phyloP scores from a whole-genome alignment of 2,888 invertebrate species.

The Enchytraeus crypticus region DNA sequence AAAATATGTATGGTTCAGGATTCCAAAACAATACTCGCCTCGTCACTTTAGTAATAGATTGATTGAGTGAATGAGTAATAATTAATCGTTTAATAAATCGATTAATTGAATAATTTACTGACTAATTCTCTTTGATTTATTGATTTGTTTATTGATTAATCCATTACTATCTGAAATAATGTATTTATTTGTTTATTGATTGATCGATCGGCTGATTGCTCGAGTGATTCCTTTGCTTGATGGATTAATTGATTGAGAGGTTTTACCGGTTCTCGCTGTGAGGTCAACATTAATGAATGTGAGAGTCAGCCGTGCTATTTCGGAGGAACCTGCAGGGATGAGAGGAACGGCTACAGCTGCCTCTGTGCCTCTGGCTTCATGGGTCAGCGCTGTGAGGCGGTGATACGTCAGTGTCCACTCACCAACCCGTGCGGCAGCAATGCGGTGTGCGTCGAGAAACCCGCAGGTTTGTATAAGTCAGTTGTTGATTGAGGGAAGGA shows the following conservation, averaged over 20 bases:
- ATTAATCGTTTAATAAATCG: too few species aligned
- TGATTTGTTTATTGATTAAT: too few species aligned
- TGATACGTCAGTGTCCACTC: conserved; percentile 31
- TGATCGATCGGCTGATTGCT: too few species aligned
- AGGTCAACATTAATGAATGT: conserved; percentile 24
- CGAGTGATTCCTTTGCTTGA: not conserved
- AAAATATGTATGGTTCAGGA: too few species aligned
- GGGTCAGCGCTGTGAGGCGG: conserved; percentile 31
- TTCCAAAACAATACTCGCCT: too few species aligned
- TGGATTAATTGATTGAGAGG: conserved; percentile 10
- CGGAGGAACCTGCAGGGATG: conserved; percentile 26
- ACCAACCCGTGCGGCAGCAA: conserved; percentile 34
- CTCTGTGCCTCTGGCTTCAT: conserved; percentile 27
- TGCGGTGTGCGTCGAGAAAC: conserved; percentile 37
- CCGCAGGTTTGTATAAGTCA: conserved; percentile 21
- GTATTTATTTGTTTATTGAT: too few species aligned
- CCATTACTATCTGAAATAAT: too few species aligned
- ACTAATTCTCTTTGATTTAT: too few species aligned
- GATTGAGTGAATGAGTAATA: too few species aligned
- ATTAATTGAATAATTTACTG: too few species aligned
- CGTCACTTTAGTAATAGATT: too few species aligned
- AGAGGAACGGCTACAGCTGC: conserved; percentile 28
- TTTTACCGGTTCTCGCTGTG: conserved; percentile 20
- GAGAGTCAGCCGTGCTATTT: conserved; percentile 28
- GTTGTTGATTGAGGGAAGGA: too few species aligned